Percentiles rank a stretch among this genome's conserved stretches.
Conservation (phyloP, 2,113 vertebrate species). For the Sinocyclocheilus rhinocerous region DNA sequence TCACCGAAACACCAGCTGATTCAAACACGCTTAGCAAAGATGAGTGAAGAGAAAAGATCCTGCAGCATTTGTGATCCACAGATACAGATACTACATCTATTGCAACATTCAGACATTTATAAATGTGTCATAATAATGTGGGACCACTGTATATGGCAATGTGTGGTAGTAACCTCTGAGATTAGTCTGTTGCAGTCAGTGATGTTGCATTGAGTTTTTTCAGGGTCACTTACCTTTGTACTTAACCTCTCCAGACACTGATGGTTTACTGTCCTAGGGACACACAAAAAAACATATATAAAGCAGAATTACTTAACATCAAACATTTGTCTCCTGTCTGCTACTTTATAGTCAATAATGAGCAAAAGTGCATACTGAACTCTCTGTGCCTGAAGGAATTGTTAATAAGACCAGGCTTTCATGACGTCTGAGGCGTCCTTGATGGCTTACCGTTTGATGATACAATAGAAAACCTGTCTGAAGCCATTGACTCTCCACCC, state of each 20-base stretch:
- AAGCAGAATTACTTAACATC: too few species aligned
- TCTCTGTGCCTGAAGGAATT: neutral
- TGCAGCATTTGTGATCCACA: too few species aligned
- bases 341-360: too few species aligned
- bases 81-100: too few species aligned
- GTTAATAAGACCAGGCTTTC: neutral
- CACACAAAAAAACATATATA: too few species aligned
- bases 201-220: neutral
- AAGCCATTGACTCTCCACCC: constrained; percentile 20
- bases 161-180: neutral
- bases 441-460: constrained; percentile 42
- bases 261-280: constrained; percentile 4
- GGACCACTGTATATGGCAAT: neutral
- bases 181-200: neutral
- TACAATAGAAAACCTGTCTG: constrained; percentile 35
- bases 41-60: neutral
- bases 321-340: too few species aligned
- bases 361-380: neutral
- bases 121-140: neutral
- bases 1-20: neutral
- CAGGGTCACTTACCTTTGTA: constrained; percentile 32
- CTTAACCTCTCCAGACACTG: neutral
- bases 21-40: neutral
- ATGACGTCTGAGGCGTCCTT: neutral
- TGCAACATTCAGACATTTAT: neutral